Percentiles rank a stretch among this genome's conserved stretches.
These are phyloP conservation scores for Clytia hemisphaerica DNA, from an alignment of 30 jellyfish, hydroid and myxozoan species.

Conservation along the genomic window DNA sequence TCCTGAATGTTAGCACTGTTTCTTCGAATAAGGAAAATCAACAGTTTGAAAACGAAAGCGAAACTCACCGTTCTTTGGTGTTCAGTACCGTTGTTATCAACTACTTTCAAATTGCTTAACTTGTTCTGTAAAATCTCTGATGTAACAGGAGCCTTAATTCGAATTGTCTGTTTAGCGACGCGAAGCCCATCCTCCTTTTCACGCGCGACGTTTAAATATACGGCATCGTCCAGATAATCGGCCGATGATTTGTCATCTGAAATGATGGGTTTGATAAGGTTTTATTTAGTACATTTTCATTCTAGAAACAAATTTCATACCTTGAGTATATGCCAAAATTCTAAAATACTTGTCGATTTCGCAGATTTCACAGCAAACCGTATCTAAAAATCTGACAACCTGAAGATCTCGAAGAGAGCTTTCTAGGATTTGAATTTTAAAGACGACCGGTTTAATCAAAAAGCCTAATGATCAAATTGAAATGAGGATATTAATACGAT, in stretches of 20 bases:
- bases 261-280: background rate
- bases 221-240: conserved; percentile 59
- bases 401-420: too few relatives aligned
- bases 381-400: background rate
- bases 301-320: too few relatives aligned
- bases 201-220: conserved; percentile 32
- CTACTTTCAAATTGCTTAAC: conserved; percentile 32
- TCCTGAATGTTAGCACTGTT: too few relatives aligned
- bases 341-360: background rate
- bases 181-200: conserved; percentile 35
- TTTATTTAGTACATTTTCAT: too few relatives aligned
- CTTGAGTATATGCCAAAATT: too few relatives aligned
- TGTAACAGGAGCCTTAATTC: conserved; percentile 49
- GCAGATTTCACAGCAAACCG: conserved; percentile 4
- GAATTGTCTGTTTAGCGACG: conserved; percentile 71
- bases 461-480: too few relatives aligned
- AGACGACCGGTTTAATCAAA: too few relatives aligned
- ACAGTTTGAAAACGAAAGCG: too few relatives aligned
- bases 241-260: conserved; percentile 55
- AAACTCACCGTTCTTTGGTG: too few relatives aligned
- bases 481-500: too few relatives aligned
- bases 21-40: too few relatives aligned
- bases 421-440: too few relatives aligned
- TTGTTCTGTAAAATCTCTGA: conserved; percentile 51
- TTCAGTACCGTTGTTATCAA: background rate